phyloP scores from a whole-genome alignment of 2,888 invertebrate genomes.

The Epiblema foenella region DNA sequence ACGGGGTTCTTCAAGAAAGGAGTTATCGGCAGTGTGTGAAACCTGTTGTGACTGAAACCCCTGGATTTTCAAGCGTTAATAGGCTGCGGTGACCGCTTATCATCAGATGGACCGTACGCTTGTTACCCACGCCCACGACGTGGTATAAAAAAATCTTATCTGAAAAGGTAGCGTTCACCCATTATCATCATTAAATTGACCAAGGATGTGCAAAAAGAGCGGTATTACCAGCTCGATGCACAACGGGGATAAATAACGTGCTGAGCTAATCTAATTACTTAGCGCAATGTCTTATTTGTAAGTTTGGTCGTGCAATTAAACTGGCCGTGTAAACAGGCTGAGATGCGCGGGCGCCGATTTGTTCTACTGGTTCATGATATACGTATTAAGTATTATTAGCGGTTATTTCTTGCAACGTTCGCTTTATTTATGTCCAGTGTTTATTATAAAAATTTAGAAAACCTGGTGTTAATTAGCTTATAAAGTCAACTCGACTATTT shows the following conservation, averaged over 20 bases:
- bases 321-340: slow-evolving; percentile 50
- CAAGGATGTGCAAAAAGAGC: background rate
- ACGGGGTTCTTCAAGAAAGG: too few relatives aligned
- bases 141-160: too few relatives aligned
- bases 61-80: too few relatives aligned
- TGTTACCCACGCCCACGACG: too few relatives aligned
- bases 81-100: too few relatives aligned
- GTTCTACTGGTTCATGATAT: slow-evolving; percentile 43
- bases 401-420: slow-evolving; percentile 7
- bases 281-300: slow-evolving; percentile 81
- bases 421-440: slow-evolving; percentile 5
- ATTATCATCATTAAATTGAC: background rate
- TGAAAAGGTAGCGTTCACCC: too few relatives aligned
- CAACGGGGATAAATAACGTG: slow-evolving; percentile 60
- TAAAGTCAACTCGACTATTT: background rate
- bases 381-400: slow-evolving; percentile 15
- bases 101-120: too few relatives aligned
- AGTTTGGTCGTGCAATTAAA: slow-evolving; percentile 76
- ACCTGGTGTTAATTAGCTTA: slow-evolving; percentile 1
- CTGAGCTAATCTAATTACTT: slow-evolving; percentile 82
- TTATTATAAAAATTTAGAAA: background rate
- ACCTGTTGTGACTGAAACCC: too few relatives aligned
- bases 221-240: slow-evolving; percentile 49
- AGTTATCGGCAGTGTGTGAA: too few relatives aligned
- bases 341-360: slow-evolving; percentile 57